Conservation (phyloP, 2,888 invertebrate genomes). For the Zele albiditarsus region DNA sequence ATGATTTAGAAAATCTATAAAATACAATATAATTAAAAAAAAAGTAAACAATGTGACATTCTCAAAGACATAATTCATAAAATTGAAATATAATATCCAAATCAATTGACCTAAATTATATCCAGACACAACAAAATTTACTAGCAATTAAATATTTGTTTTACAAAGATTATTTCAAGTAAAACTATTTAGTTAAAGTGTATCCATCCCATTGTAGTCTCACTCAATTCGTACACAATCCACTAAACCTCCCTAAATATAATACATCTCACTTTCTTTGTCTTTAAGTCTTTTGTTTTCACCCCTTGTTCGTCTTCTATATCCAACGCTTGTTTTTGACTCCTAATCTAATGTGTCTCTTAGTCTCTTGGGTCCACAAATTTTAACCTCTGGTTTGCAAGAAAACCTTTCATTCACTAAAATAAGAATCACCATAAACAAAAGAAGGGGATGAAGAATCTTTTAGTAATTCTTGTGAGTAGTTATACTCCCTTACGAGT, state of each 20-base stretch:
- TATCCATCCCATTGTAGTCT: slow-evolving; percentile 44
- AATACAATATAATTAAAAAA: no score
- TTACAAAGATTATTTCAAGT: slow-evolving; percentile 59
- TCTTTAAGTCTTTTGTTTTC: slow-evolving; percentile 30
- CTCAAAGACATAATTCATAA: no score
- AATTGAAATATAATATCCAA: no score
- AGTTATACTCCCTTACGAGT: background rate
- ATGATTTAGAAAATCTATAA: no score
- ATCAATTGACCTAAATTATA: no score
- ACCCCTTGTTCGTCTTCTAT: slow-evolving; percentile 1
- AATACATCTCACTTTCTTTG: slow-evolving; percentile 29
- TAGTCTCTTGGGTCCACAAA: slow-evolving; percentile 6
- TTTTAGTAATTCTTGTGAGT: background rate
- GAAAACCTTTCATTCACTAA: background rate
- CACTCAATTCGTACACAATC: background rate
- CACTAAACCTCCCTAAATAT: slow-evolving; percentile 4
- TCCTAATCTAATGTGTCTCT: background rate
- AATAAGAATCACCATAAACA: background rate
- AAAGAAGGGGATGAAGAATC: background rate
- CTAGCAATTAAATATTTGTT: slow-evolving; percentile 50
- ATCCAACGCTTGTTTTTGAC: background rate
- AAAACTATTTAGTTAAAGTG: slow-evolving; percentile 62
- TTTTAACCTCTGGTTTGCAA: background rate
- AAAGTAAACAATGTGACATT: no score
- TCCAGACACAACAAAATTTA: no score